Percentiles rank a stretch among this genome's conserved stretches.
Conservation (phyloP, 2,113 vertebrate species). For the Mohoua ochrocephala region DNA sequence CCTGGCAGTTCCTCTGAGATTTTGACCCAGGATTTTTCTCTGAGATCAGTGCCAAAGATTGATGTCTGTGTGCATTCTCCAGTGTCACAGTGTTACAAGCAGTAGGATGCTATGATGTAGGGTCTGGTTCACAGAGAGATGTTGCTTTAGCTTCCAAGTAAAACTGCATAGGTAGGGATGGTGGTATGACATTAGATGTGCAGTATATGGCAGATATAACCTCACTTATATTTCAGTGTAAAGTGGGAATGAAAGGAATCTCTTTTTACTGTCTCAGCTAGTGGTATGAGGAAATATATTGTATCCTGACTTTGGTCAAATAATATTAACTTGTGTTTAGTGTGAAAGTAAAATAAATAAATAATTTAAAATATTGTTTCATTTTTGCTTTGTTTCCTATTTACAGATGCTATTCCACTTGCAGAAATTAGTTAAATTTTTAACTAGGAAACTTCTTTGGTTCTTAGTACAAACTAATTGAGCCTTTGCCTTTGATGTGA, state of each 20-base stretch:
- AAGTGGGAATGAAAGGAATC: background rate
- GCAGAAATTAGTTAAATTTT: background rate
- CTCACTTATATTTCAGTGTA: background rate
- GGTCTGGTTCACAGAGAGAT: background rate
- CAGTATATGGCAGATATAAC: background rate
- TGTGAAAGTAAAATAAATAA: slow-evolving; percentile 45
- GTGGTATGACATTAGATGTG: background rate
- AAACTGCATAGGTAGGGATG: background rate
- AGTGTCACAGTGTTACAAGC: background rate
- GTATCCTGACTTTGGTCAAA: slow-evolving; percentile 13
- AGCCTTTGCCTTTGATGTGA: background rate
- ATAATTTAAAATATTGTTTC: background rate
- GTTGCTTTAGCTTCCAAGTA: background rate
- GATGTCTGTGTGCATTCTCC: background rate
- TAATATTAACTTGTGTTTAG: slow-evolving; percentile 3
- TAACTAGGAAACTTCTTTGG: background rate
- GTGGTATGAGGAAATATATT: background rate
- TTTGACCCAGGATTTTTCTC: background rate
- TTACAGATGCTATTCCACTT: background rate
- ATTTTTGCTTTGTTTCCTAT: slow-evolving; percentile 24
- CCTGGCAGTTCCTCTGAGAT: background rate
- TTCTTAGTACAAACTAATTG: background rate
- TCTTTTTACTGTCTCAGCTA: background rate
- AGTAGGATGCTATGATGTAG: background rate
- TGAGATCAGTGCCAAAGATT: background rate